phyloP scores from a whole-genome alignment of 1,140 invertebrate genomes.

The Drosophila serrata region DNA sequence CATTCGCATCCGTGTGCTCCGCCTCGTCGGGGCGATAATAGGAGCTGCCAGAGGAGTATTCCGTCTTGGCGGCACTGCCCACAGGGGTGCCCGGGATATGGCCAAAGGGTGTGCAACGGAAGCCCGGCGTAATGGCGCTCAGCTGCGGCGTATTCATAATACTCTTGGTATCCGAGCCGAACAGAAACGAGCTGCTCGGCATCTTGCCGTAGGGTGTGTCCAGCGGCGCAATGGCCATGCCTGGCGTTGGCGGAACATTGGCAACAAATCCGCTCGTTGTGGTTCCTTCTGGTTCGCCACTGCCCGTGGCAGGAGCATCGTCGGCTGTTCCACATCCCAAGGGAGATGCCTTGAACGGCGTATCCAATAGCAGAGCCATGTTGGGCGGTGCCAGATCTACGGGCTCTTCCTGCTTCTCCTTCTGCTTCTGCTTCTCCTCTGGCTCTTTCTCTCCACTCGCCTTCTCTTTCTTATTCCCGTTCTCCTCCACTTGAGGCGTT shows the following conservation, averaged over 20 bases:
- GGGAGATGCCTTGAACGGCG: slow-evolving; percentile 65
- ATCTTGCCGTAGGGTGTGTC: slow-evolving; percentile 64
- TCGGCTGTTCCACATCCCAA: background rate
- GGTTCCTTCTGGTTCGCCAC: background rate
- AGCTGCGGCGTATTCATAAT: slow-evolving; percentile 76
- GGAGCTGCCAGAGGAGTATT: slow-evolving; percentile 79
- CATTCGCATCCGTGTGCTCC: slow-evolving; percentile 78
- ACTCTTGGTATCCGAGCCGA: slow-evolving; percentile 78
- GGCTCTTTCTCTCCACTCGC: background rate
- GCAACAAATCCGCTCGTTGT: background rate
- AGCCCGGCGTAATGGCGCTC: slow-evolving; percentile 80
- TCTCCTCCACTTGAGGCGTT: background rate
- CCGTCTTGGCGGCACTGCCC: slow-evolving; percentile 64
- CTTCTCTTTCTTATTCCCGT: background rate
- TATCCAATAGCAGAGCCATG: slow-evolving; percentile 69
- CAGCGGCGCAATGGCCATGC: slow-evolving; percentile 39
- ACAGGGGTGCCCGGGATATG: slow-evolving; percentile 56
- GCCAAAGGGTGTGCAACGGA: slow-evolving; percentile 69
- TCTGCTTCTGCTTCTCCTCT: background rate
- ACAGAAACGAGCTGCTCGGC: slow-evolving; percentile 67
- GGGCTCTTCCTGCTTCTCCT: background rate
- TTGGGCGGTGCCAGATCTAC: slow-evolving; percentile 11
- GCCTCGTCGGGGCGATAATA: slow-evolving; percentile 84
- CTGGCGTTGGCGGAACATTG: slow-evolving; percentile 70
- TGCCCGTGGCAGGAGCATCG: background rate